Conservation (phyloP, 2,797 vertebrate species). For the Anguilla pacifica region DNA sequence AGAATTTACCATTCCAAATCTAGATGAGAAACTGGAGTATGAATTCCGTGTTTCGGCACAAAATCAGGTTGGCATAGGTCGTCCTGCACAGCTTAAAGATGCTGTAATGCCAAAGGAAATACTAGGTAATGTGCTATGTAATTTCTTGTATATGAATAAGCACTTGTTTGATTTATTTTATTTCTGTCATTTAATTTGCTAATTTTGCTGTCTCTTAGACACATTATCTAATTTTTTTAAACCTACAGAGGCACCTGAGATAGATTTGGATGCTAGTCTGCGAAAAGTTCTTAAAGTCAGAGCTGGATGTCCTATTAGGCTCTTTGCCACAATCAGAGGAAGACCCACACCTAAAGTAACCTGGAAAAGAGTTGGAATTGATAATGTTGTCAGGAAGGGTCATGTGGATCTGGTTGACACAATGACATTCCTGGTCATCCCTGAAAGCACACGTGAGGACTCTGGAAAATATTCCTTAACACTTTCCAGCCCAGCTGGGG, state of each 20-base stretch:
- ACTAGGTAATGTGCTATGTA: constrained; percentile 71
- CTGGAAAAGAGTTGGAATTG: constrained; percentile 91
- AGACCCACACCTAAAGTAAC: constrained; percentile 94
- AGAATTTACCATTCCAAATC: constrained; percentile 87
- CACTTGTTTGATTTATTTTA: background rate
- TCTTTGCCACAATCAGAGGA: constrained; percentile 93
- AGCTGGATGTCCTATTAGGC: constrained; percentile 94
- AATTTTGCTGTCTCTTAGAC: background rate
- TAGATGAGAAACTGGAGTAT: constrained; percentile 91
- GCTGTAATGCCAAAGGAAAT: constrained; percentile 92
- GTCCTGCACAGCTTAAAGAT: constrained; percentile 92
- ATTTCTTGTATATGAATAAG: background rate
- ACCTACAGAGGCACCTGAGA: constrained; percentile 90
- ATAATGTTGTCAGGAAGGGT: constrained; percentile 92
- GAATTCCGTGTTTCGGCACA: constrained; percentile 95
- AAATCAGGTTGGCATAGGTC: constrained; percentile 95
- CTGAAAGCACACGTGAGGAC: constrained; percentile 94
- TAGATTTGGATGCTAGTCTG: constrained; percentile 95
- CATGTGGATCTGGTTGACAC: constrained; percentile 95
- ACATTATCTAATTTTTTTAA: constrained; percentile 35
- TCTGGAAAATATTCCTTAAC: constrained; percentile 94
- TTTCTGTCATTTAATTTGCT: background rate
- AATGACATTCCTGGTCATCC: constrained; percentile 97
- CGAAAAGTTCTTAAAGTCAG: constrained; percentile 91
- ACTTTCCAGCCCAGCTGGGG: constrained; percentile 90